phyloP scores from a whole-genome alignment of 2,113 vertebrate species.

The Eurystomus gularis region DNA sequence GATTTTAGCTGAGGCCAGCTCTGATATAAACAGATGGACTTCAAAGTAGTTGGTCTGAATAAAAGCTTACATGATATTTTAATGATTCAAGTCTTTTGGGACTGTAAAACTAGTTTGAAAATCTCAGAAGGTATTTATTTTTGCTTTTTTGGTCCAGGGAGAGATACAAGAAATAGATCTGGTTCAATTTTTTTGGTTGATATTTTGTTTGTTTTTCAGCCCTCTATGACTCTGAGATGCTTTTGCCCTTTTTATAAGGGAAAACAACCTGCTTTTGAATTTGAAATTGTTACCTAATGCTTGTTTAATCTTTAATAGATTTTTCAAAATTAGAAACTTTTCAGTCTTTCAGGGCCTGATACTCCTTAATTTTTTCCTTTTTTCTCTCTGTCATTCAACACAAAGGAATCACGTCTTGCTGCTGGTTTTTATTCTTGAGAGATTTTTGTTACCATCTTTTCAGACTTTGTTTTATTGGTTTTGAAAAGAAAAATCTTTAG shows the following conservation, averaged over 20 bases:
- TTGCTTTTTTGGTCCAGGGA: not conserved
- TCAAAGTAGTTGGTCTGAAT: constrained; percentile 56
- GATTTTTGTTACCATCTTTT: not conserved
- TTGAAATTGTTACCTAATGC: not conserved
- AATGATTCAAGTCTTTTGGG: constrained; percentile 40
- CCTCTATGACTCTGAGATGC: not conserved
- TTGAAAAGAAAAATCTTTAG: not conserved
- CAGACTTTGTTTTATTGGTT: not conserved
- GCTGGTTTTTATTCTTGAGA: not conserved
- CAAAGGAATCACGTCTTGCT: not conserved
- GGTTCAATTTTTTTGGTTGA: not conserved
- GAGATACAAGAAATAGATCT: not conserved
- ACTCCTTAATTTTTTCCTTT: not conserved
- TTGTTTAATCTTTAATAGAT: not conserved
- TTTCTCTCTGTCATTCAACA: not conserved
- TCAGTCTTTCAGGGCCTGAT: not conserved
- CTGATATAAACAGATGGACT: constrained; percentile 56
- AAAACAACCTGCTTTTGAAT: not conserved
- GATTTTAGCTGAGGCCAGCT: constrained; percentile 32
- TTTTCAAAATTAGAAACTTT: not conserved
- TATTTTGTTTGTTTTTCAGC: not conserved
- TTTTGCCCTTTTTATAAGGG: not conserved
- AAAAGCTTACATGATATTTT: constrained; percentile 59
- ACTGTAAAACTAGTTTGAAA: constrained; percentile 28
- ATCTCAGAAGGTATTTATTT: constrained; percentile 41